Evolutionary conservation across 2,797 vertebrate genomes (phyloP), one percentile per base, ranked within the genome.

Genomic region (Muscicapa comitata): DNA sequence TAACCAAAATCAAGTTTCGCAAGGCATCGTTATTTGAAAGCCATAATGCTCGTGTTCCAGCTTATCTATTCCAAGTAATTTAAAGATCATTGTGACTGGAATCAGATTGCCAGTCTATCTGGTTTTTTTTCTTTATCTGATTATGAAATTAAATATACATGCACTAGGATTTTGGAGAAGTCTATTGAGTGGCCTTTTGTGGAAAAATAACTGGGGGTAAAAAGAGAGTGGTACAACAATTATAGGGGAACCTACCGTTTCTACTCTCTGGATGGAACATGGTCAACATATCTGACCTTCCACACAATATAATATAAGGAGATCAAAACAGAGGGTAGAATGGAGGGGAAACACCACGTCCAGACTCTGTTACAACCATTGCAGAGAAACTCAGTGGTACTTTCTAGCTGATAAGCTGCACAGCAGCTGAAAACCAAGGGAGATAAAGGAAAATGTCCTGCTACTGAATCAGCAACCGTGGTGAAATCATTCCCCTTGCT

Each of bases 331-430:
- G 35, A 31, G 13, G 2, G 23, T 28, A 21, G 18, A 62, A 40
- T 4, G 1, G 16, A 48, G 15, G 3, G 4, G 26, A n/a, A 54
- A n/a, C 31, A 37, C 4, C 0, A 0, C 5, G 5, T 16, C 35
- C 62, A 61, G 18, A 11, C 35, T 43, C 31, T 40, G 7, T 14
- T 9, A 10, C 42, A 54, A 68, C 16, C 10, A 4, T 42, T 48
- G 9, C 13, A 74, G 35, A 20, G 18, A 4, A 74, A 40, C 13
- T 35, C 10, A 2, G 12, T 47, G 21, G 18, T 19, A 42, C 10
- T 11, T 68, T 61, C 40, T 26, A 54, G 16, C 6, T 68, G 47
- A 61, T 28, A 61, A 67, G 5, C 18, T 59, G 17, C 8, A 53
- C 21, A 66, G 18, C 40, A 54, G 31, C 21, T 68, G 37, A 33